A percentile compares a stretch with the other conserved stretches of the same genome.
Evolutionary conservation across 2,113 vertebrate species (phyloP).

Genomic region (Otocyon megalotis): DNA sequence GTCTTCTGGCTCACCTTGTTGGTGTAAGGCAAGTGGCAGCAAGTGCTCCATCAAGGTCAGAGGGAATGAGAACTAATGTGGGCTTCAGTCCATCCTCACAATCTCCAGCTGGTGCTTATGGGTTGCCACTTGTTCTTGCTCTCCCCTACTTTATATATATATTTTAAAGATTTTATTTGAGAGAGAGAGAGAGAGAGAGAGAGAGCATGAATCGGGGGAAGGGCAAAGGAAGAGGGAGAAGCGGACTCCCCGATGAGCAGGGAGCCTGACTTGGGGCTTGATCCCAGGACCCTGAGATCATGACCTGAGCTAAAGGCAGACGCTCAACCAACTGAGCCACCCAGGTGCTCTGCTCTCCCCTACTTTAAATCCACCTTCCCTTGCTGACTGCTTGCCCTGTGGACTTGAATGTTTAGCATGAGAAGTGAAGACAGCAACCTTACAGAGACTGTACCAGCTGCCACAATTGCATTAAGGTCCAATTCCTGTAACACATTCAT

Average conservation of each 20-base stretch:
- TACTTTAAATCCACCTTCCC: background rate
- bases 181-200: no score
- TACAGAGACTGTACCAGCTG: background rate
- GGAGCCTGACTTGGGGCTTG: no score
- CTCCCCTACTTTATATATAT: background rate
- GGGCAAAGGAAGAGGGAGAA: no score
- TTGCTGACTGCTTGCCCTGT: background rate
- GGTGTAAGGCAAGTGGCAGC: background rate
- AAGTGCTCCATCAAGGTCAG: background rate
- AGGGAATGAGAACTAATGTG: background rate
- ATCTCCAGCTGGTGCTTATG: background rate
- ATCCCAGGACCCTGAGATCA: no score
- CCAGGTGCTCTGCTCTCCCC: background rate
- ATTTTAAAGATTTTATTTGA: no score
- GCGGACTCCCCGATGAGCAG: no score
- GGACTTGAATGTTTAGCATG: background rate
- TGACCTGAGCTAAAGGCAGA: no score
- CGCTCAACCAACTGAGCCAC: no score
- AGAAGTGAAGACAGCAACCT: background rate
- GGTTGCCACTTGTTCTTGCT: background rate
- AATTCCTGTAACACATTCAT: background rate
- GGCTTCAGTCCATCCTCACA: background rate
- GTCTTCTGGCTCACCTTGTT: background rate
- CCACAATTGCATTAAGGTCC: background rate
- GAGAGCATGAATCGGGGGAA: no score